Percentiles rank a stretch among this genome's conserved stretches.
Evolutionary conservation across 2,797 vertebrate genomes (phyloP).

Genomic region (Hephaestus fuliginosus): DNA sequence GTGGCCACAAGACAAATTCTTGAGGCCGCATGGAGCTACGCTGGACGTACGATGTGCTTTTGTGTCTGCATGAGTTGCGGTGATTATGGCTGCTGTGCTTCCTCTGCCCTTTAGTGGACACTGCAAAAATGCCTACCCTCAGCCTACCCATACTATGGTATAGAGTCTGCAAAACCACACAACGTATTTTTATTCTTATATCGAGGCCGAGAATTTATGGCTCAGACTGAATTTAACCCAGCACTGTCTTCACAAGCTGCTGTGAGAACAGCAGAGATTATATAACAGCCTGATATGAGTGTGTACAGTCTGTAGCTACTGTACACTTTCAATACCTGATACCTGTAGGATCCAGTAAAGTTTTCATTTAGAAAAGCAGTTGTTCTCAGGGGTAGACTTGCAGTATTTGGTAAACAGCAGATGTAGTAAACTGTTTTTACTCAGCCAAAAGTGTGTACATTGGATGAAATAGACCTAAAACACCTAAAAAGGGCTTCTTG

Average conservation of each 20-base stretch:
- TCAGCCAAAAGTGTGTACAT: background rate
- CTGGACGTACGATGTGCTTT: background rate
- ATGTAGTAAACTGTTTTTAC: background rate
- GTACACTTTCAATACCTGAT: background rate
- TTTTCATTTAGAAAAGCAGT: background rate
- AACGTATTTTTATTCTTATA: slow-evolving; percentile 35
- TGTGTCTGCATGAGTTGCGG: slow-evolving; percentile 10
- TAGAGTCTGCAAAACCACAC: slow-evolving; percentile 30
- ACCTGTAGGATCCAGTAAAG: background rate
- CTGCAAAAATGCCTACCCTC: slow-evolving; percentile 20
- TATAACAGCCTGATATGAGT: background rate
- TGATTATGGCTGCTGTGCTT: slow-evolving; percentile 46
- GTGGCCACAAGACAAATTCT: slow-evolving; percentile 51
- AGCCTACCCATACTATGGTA: slow-evolving; percentile 22
- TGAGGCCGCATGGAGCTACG: slow-evolving; percentile 27
- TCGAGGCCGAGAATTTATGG: slow-evolving; percentile 19
- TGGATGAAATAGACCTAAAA: background rate
- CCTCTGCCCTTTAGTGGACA: slow-evolving; percentile 17
- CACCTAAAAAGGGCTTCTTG: too few relatives aligned
- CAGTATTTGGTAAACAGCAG: too few relatives aligned
- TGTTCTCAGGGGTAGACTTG: background rate
- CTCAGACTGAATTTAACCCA: background rate
- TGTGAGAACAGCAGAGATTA: background rate
- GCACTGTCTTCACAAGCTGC: background rate
- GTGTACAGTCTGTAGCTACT: background rate